Evolutionary conservation across 2,113 vertebrate species (phyloP).

Genomic region (Hippocampus zosterae): DNA sequence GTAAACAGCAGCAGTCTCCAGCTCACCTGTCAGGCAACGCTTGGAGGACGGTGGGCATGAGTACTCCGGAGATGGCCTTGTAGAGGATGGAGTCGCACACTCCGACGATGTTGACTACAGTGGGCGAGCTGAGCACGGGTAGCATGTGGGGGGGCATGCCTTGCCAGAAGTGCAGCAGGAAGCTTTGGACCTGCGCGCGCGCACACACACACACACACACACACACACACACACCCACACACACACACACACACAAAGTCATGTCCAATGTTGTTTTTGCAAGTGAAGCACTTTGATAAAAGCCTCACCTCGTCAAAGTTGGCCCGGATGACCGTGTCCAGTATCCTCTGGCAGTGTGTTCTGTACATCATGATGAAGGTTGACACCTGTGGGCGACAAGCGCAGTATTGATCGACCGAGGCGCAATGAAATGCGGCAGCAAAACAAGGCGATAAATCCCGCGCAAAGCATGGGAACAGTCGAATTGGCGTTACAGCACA

Average conservation of each 20-base stretch:
- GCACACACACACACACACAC: not conserved
- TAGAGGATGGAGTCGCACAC: constrained; percentile 99
- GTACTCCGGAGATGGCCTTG: constrained; percentile 97
- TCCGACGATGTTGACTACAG: constrained; percentile 96
- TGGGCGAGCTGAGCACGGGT: constrained; percentile 89
- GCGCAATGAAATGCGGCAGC: constrained; percentile 15
- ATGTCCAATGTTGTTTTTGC: no score
- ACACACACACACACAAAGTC: not conserved
- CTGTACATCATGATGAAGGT: constrained; percentile 99
- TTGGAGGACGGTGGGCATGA: constrained; percentile 97
- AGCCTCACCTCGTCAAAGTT: constrained; percentile 94
- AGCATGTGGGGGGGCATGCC: constrained; percentile 99
- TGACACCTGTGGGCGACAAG: constrained; percentile 79
- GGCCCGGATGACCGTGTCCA: constrained; percentile 98
- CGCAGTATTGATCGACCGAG: constrained; percentile 23
- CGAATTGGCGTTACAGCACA: constrained; percentile 58
- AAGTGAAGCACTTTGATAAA: not conserved
- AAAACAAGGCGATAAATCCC: constrained; percentile 71
- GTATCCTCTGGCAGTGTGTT: constrained; percentile 98
- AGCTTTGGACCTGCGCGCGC: constrained; percentile 89
- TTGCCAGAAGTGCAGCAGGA: constrained; percentile 99
- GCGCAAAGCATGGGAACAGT: constrained; percentile 52
- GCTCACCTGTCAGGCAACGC: constrained; percentile 94
- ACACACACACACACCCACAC: no score
- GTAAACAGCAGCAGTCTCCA: no score